These are phyloP conservation scores for Ladona fulva DNA, from an alignment of 1,140 invertebrate genomes.

Conservation along the genomic window DNA sequence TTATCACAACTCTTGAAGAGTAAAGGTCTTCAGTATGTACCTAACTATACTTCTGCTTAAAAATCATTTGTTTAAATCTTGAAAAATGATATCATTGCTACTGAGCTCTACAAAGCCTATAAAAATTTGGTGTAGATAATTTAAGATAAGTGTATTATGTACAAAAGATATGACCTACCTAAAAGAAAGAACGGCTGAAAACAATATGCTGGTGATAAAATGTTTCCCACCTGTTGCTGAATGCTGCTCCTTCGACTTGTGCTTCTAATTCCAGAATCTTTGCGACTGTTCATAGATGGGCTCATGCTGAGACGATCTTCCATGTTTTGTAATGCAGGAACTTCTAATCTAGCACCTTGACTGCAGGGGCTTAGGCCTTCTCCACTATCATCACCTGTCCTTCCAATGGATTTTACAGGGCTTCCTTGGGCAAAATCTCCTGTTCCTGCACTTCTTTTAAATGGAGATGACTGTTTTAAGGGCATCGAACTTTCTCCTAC, in stretches of 20 bases:
- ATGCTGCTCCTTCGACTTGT: slow-evolving; percentile 74
- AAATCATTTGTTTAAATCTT: too few species aligned
- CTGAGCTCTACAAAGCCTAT: too few species aligned
- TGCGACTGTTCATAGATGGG: slow-evolving; percentile 67
- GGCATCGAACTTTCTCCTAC: background rate
- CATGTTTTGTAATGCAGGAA: background rate
- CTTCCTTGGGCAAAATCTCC: background rate
- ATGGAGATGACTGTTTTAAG: background rate
- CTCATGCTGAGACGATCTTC: slow-evolving; percentile 61
- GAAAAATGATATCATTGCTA: too few species aligned
- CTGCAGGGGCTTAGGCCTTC: background rate
- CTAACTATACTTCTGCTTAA: too few species aligned
- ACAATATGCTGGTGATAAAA: too few species aligned
- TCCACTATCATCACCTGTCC: background rate
- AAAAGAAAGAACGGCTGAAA: too few species aligned
- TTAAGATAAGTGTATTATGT: too few species aligned
- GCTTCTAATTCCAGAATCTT: slow-evolving; percentile 78
- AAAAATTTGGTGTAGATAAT: too few species aligned
- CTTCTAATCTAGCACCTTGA: background rate
- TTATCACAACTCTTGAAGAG: too few species aligned
- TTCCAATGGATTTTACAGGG: too few species aligned
- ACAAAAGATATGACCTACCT: too few species aligned
- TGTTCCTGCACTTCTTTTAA: background rate
- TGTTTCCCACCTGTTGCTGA: slow-evolving; percentile 63
- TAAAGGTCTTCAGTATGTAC: too few species aligned